Percentiles rank a stretch among this genome's conserved stretches.
Evolutionary conservation across 2,797 vertebrate species (phyloP).

Genomic region (Megaceryle alcyon): DNA sequence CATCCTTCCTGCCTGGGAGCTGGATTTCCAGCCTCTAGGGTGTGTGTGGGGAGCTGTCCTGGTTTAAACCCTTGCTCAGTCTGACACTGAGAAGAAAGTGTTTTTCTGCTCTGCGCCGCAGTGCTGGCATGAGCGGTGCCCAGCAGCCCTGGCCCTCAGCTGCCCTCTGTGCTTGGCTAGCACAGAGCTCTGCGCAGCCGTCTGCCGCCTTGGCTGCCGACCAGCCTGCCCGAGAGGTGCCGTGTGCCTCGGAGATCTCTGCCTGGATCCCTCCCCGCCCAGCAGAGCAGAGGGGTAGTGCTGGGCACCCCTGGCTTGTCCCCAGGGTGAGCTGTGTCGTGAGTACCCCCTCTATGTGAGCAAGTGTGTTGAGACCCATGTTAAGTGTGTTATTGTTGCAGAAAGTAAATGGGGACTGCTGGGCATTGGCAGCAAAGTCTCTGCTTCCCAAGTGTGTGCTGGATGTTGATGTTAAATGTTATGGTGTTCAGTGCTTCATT

Average conservation of each 20-base stretch:
- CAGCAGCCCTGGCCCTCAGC: neutral
- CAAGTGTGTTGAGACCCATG: accelerated
- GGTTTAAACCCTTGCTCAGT: neutral
- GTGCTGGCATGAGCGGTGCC: neutral
- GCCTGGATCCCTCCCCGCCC: accelerated
- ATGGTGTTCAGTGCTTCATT: neutral
- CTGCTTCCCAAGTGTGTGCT: neutral
- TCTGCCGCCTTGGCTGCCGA: neutral
- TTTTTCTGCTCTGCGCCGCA: neutral
- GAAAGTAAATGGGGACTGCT: neutral
- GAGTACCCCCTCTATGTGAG: accelerated
- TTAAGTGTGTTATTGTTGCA: accelerated
- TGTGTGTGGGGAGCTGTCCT: accelerated
- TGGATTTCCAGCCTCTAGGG: neutral
- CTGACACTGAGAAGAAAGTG: neutral
- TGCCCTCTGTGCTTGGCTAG: slow-evolving; percentile 16
- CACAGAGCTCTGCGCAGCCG: neutral
- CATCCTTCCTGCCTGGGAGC: accelerated
- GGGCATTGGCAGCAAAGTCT: neutral
- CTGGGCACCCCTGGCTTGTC: accelerated
- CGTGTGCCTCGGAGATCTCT: accelerated
- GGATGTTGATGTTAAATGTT: neutral
- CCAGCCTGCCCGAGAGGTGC: neutral
- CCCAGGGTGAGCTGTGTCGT: accelerated
- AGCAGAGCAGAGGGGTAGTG: accelerated